phyloP scores from a whole-genome alignment of 2,797 vertebrate species.

The Mico argentatus region DNA sequence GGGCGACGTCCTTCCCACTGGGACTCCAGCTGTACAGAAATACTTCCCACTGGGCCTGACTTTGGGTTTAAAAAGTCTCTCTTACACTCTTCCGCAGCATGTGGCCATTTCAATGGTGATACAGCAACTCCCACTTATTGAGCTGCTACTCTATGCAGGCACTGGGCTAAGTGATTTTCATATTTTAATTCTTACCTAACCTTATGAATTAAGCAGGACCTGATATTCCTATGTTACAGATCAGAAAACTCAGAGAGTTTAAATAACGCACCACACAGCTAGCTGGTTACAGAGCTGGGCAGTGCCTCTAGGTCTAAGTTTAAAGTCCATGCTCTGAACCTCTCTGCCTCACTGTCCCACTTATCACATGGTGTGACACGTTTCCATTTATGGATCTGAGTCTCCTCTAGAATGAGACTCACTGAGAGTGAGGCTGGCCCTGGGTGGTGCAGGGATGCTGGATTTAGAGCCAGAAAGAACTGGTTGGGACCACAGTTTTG shows the following conservation, averaged over 20 bases:
- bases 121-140: not conserved
- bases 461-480: not conserved
- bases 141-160: not conserved
- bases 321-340: not conserved
- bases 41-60: not conserved
- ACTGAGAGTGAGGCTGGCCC: not conserved
- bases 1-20: not conserved
- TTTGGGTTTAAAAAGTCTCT: not conserved
- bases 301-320: not conserved
- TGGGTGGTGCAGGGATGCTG: not conserved
- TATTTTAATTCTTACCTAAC: not conserved
- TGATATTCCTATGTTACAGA: not conserved
- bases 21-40: not conserved
- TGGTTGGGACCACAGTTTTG: not conserved
- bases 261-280: not conserved
- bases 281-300: not conserved
- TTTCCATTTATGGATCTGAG: too few species aligned
- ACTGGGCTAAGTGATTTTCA: not conserved
- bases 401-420: not conserved
- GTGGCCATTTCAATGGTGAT: not conserved
- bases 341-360: not conserved
- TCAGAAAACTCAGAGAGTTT: not conserved
- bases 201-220: not conserved
- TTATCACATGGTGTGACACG: not conserved
- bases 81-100: accelerated